Conservation (phyloP, 92 coral and sea anemone genomes). For the Meandrina meandrites region DNA sequence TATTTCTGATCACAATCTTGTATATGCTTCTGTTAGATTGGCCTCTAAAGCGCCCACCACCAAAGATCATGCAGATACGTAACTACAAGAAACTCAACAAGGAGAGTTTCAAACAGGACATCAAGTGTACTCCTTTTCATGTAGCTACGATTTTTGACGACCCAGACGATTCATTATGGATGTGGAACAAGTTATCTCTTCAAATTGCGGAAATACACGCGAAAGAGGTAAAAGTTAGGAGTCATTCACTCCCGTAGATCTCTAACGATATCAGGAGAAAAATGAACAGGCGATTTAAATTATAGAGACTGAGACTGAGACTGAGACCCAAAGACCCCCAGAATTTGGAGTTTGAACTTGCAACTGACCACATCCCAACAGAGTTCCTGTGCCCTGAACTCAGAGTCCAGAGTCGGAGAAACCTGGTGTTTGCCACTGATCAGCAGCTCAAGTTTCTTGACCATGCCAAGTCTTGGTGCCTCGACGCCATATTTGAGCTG, state of each 20-base stretch:
- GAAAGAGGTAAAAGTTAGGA: constrained; percentile 34
- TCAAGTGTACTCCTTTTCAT: constrained; percentile 35
- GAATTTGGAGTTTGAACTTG: no score
- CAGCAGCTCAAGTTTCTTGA: no score
- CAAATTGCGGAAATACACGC: constrained; percentile 36
- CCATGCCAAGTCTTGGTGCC: no score
- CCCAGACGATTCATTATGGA: constrained; percentile 47
- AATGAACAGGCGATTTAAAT: constrained; percentile 27
- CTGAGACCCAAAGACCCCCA: no score
- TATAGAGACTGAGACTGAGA: no score
- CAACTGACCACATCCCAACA: no score
- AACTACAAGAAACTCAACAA: constrained; percentile 22
- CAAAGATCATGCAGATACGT: constrained; percentile 8
- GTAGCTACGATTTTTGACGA: constrained; percentile 27
- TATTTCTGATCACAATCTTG: constrained; percentile 27
- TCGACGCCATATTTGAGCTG: no score
- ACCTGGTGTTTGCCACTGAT: no score
- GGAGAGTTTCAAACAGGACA: constrained; percentile 21
- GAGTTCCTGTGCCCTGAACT: no score
- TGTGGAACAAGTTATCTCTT: constrained; percentile 25
- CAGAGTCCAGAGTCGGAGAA: no score
- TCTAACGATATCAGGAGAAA: constrained; percentile 37
- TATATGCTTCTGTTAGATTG: constrained; percentile 27
- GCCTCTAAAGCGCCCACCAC: constrained; percentile 41
- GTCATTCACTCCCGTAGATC: constrained; percentile 52